phyloP scores from a whole-genome alignment of 2,888 invertebrate species.

The Melanophora roralis region DNA sequence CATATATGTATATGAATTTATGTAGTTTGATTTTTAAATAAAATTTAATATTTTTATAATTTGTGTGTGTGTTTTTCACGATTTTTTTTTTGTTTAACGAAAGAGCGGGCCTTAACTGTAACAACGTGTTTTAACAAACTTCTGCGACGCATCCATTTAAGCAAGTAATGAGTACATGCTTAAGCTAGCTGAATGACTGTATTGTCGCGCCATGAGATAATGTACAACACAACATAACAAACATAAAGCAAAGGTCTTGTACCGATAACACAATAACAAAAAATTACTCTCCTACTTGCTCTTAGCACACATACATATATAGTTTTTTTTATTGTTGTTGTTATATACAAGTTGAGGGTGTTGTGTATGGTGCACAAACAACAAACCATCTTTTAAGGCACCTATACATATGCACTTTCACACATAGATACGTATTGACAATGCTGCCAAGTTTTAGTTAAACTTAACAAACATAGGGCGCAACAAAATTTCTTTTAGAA shows the following conservation, averaged over 20 bases:
- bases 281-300: constrained; percentile 53
- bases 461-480: too few species aligned
- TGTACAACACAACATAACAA: constrained; percentile 48
- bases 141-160: constrained; percentile 56
- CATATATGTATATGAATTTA: neutral
- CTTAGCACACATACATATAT: constrained; percentile 11
- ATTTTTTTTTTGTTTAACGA: neutral
- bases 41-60: constrained; percentile 13
- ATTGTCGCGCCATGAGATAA: constrained; percentile 53
- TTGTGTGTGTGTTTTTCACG: neutral
- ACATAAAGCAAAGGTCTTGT: constrained; percentile 24
- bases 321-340: constrained; percentile 10
- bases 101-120: constrained; percentile 49
- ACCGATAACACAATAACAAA: constrained; percentile 37
- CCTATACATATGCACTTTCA: constrained; percentile 59
- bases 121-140: constrained; percentile 54
- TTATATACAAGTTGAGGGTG: constrained; percentile 49
- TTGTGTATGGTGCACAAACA: constrained; percentile 38
- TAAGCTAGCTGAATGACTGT: constrained; percentile 53
- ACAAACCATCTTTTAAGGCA: constrained; percentile 42
- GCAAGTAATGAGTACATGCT: constrained; percentile 50
- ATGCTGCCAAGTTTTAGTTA: too few species aligned
- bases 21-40: neutral
- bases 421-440: constrained; percentile 58
- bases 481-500: too few species aligned